Percentiles rank a stretch among this genome's conserved stretches.
phyloP scores from a whole-genome alignment of 1,140 invertebrate genomes.

The Cecropterus lyciades region DNA sequence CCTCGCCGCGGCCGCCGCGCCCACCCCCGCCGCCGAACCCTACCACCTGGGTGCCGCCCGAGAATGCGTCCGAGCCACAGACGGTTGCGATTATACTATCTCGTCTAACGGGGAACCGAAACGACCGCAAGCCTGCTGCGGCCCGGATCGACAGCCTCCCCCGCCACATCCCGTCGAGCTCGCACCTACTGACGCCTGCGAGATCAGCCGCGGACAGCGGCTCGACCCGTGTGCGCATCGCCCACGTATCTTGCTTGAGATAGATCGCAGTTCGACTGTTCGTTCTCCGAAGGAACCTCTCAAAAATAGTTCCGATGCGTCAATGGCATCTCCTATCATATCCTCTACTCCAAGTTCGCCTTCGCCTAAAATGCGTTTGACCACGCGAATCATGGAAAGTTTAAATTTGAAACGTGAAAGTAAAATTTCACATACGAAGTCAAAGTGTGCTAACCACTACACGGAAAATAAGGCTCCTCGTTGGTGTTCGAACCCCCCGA shows the following conservation, averaged over 20 bases:
- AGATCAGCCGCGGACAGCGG: slow-evolving; percentile 27
- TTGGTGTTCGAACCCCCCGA: slow-evolving; percentile 8
- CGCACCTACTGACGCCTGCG: slow-evolving; percentile 38
- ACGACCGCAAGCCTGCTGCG: not conserved
- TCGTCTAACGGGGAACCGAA: not conserved
- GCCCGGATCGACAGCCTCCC: slow-evolving; percentile 19
- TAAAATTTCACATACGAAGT: slow-evolving; percentile 12
- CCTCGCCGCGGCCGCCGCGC: slow-evolving; percentile 30
- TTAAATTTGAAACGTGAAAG: slow-evolving; percentile 17
- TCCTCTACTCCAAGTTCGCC: not conserved
- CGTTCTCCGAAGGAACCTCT: not conserved
- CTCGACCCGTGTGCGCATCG: slow-evolving; percentile 53
- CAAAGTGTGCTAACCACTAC: slow-evolving; percentile 2
- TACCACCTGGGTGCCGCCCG: slow-evolving; percentile 14
- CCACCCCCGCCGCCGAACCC: slow-evolving; percentile 17
- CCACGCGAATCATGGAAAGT: slow-evolving; percentile 33
- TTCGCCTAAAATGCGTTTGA: slow-evolving; percentile 11
- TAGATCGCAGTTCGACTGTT: slow-evolving; percentile 39
- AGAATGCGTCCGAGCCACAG: slow-evolving; percentile 42
- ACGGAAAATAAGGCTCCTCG: not conserved
- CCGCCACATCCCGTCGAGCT: slow-evolving; percentile 34
- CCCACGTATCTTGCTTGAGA: slow-evolving; percentile 45
- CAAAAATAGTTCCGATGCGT: not conserved
- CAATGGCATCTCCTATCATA: not conserved
- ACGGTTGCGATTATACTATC: slow-evolving; percentile 44